These are phyloP conservation scores for Chelon auratus DNA, from an alignment of 2,797 vertebrate species.

Conservation along the genomic window DNA sequence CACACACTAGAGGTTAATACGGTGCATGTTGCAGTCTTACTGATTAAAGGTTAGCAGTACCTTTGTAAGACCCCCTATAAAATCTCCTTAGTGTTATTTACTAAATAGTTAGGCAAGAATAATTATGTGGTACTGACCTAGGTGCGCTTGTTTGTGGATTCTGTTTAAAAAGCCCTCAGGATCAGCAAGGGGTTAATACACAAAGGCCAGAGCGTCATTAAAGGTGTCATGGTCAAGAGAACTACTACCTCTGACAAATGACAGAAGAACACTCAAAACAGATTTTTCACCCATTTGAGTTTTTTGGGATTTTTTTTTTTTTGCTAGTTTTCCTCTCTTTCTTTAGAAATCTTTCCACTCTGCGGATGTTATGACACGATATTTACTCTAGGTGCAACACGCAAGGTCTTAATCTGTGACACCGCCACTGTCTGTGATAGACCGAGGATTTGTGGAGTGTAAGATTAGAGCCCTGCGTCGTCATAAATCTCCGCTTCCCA, in stretches of 20 bases:
- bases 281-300: not conserved
- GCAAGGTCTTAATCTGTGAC: constrained; percentile 70
- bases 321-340: not conserved
- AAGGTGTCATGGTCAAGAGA: not conserved
- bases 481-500: constrained; percentile 92
- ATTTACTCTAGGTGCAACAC: constrained; percentile 29
- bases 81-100: constrained; percentile 10
- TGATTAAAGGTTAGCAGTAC: too few species aligned
- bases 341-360: not conserved
- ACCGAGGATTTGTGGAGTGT: constrained; percentile 89
- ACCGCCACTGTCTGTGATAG: constrained; percentile 82
- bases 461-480: constrained; percentile 91
- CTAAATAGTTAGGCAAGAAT: constrained; percentile 28
- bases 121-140: constrained; percentile 15
- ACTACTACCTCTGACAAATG: not conserved
- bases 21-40: too few species aligned
- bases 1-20: too few species aligned
- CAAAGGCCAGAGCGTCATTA: constrained; percentile 11
- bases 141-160: constrained; percentile 13
- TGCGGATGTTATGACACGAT: not conserved
- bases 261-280: not conserved
- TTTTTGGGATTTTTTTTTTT: not conserved
- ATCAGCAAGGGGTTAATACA: constrained; percentile 26
- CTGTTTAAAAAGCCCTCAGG: constrained; percentile 29
- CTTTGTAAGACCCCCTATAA: too few species aligned